phyloP scores from a whole-genome alignment of 2,113 vertebrate species.

The Boleophthalmus pectinirostris region DNA sequence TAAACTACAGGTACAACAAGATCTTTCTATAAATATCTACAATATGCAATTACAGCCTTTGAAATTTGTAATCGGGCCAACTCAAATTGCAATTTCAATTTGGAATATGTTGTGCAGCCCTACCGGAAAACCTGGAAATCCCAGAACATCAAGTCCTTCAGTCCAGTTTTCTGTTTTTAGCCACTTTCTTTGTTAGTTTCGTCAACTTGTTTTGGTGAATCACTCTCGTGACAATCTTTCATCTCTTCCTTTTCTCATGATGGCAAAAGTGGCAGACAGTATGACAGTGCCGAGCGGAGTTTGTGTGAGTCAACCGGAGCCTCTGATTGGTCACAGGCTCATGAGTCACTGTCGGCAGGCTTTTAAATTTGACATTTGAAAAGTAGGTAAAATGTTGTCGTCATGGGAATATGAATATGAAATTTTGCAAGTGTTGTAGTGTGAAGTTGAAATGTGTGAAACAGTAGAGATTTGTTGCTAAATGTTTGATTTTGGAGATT shows the following conservation, averaged over 20 bases:
- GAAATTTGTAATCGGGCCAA: too few relatives aligned
- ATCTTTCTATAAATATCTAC: too few relatives aligned
- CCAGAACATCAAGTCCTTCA: neutral
- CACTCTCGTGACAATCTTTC: neutral
- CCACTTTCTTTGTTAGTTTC: neutral
- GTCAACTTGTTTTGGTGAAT: neutral
- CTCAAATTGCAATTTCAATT: too few relatives aligned
- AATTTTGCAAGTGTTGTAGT: neutral
- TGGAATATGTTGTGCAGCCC: too few relatives aligned
- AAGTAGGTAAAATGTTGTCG: neutral
- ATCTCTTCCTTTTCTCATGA: neutral
- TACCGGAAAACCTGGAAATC: neutral
- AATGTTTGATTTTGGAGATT: neutral
- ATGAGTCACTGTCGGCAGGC: neutral
- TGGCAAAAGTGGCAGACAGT: neutral
- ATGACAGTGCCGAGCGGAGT: neutral
- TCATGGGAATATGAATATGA: neutral
- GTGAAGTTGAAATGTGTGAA: neutral
- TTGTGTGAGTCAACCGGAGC: neutral
- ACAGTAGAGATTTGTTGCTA: neutral
- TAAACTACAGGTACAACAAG: too few relatives aligned
- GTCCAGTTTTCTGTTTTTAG: neutral
- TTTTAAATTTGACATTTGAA: conserved; percentile 8
- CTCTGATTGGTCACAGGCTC: neutral
- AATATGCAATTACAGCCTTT: too few relatives aligned